These are phyloP conservation scores for Herminia tarsipennalis DNA, from an alignment of 2,888 invertebrate genomes.

Conservation along the genomic window DNA sequence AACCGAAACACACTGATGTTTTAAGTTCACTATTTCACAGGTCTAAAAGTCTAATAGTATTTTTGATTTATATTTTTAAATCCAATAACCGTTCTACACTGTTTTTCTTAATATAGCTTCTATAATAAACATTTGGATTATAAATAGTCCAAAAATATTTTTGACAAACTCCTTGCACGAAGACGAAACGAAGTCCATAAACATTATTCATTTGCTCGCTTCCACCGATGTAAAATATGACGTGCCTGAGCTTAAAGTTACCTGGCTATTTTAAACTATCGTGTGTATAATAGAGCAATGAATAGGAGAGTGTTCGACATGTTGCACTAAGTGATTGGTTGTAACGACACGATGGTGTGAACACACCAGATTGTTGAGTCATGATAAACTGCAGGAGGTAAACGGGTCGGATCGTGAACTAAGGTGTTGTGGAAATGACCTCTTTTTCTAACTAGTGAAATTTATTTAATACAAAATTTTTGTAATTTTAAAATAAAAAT, in stretches of 20 bases:
- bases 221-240: slow-evolving; percentile 5
- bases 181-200: slow-evolving; percentile 5
- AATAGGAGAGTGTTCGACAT: slow-evolving; percentile 1
- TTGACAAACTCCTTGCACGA: background rate
- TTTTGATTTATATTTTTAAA: too few relatives aligned
- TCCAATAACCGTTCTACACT: too few relatives aligned
- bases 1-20: too few relatives aligned
- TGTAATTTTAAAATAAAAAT: too few relatives aligned
- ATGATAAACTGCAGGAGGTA: slow-evolving; percentile 46
- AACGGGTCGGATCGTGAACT: background rate
- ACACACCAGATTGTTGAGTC: slow-evolving; percentile 48
- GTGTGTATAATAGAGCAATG: background rate
- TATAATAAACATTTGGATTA: background rate
- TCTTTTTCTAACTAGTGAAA: too few relatives aligned
- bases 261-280: slow-evolving; percentile 1
- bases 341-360: slow-evolving; percentile 28
- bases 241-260: slow-evolving; percentile 1
- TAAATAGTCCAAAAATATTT: background rate
- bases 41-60: too few relatives aligned
- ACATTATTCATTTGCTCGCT: slow-evolving; percentile 6
- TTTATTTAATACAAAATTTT: too few relatives aligned
- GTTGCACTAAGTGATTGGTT: slow-evolving; percentile 6
- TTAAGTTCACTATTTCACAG: too few relatives aligned
- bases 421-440: slow-evolving; percentile 1
- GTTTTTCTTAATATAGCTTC: too few relatives aligned